These are phyloP conservation scores for Hipposideros larvatus DNA, from an alignment of 2,797 vertebrate species.

Conservation along the genomic window DNA sequence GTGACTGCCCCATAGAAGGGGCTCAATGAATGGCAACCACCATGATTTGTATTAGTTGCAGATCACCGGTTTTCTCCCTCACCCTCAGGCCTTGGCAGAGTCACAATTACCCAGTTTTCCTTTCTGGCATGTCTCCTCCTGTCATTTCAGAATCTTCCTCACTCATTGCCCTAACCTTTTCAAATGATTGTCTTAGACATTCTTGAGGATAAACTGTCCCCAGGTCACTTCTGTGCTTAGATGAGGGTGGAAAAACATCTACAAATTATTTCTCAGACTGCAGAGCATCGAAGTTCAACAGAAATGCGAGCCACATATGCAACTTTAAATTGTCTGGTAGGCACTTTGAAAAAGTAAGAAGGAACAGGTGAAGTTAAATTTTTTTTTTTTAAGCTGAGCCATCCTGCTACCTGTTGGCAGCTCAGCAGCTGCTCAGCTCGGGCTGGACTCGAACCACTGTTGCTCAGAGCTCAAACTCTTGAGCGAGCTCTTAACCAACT, in stretches of 20 bases:
- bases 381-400: neutral
- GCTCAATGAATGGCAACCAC: rapidly evolving
- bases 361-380: neutral
- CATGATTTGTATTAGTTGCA: neutral
- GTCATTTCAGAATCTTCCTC: neutral
- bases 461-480: no score
- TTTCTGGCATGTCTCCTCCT: neutral
- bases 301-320: neutral
- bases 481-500: no score
- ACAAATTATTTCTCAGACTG: neutral
- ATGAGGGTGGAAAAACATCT: no score
- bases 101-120: neutral
- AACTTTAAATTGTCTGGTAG: neutral
- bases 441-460: no score
- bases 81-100: rapidly evolving
- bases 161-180: neutral
- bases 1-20: neutral
- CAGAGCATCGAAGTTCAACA: neutral
- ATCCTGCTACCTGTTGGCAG: no score
- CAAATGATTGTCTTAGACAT: neutral
- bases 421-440: no score
- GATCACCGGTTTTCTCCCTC: neutral
- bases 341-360: neutral
- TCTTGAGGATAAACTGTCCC: neutral
- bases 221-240: no score